Evolutionary conservation across 1,140 invertebrate genomes (phyloP), one percentile per base, ranked within the genome.

Genomic region (Streblospio benedicti): DNA sequence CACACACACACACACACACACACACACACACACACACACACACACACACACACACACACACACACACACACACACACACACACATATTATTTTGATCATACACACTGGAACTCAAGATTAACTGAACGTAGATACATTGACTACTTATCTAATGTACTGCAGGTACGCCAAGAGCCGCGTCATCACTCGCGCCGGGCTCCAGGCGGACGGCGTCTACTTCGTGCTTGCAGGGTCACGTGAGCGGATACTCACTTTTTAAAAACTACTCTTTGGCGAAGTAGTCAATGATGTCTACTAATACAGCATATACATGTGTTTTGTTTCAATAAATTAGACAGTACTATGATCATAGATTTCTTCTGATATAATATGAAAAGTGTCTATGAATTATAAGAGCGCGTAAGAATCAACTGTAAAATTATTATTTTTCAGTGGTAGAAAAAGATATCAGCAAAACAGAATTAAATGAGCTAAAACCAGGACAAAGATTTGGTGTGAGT

Each of bases 161-260:
- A 70, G 69, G 38, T 72, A 69, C 43, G 50, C 43, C 14, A 62
- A 63, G 23, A 67, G 71, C 31, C 44, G 70, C 18, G 69, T 72
- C 4, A 71, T 72, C 14, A 28, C 69, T 2, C 57, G 61, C 28
- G 57, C 61, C 44, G 69, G 67, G 4, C 54, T 68, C 4, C 59
- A 41, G 1, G 52, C 70, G 4, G 70, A 72, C 49, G 70, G 70
- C 20, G 27, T 63, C 12, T 62, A 63, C 55, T 57, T 62, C 23
- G 62, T 64, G 27, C 50, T 62, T 2, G 35, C 33, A 12, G 60
- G 60, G 28, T 20, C 33, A 30, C 32, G 60, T 62, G 28, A 60
- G 56, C 45, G 18, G 9, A 12, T n/a, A 50, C n/a, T 12, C 9
- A 12, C 20, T 12, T 28, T 18, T 28, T 50, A 12, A 12, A 50